Conservation (phyloP, 2,888 invertebrate species). For the Diploptera punctata region DNA sequence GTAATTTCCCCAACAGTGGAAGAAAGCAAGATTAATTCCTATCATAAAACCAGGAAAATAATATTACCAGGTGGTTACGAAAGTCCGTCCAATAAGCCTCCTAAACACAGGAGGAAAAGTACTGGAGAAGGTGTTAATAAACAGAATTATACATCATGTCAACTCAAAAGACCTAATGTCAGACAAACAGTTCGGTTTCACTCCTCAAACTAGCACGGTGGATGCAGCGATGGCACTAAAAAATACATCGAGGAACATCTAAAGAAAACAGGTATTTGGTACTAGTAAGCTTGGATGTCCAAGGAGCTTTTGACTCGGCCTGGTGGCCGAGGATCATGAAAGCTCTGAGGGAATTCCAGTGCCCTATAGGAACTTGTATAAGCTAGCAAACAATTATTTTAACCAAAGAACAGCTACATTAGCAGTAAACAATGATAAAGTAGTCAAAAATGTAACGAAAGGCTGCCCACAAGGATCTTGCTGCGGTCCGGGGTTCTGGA, state of each 20-base stretch:
- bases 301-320: not conserved
- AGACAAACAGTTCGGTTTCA: not conserved
- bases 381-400: not conserved
- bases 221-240: not conserved
- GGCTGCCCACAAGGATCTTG: constrained; percentile 7
- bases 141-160: not conserved
- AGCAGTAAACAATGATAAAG: not conserved
- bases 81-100: not conserved
- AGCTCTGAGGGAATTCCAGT: not conserved
- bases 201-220: not conserved
- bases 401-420: not conserved
- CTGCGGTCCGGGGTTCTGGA: not conserved
- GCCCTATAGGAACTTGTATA: not conserved
- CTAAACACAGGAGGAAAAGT: not conserved
- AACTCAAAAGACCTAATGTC: not conserved
- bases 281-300: not conserved
- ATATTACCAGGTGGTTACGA: not conserved
- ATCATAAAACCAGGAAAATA: not conserved
- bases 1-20: not conserved
- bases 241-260: not conserved
- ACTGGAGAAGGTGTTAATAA: not conserved
- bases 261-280: too few relatives aligned
- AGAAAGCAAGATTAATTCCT: not conserved
- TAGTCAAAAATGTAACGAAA: not conserved
- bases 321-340: not conserved